Evolutionary conservation across 2,888 invertebrate species (phyloP).

Genomic region (Hyalella azteca): DNA sequence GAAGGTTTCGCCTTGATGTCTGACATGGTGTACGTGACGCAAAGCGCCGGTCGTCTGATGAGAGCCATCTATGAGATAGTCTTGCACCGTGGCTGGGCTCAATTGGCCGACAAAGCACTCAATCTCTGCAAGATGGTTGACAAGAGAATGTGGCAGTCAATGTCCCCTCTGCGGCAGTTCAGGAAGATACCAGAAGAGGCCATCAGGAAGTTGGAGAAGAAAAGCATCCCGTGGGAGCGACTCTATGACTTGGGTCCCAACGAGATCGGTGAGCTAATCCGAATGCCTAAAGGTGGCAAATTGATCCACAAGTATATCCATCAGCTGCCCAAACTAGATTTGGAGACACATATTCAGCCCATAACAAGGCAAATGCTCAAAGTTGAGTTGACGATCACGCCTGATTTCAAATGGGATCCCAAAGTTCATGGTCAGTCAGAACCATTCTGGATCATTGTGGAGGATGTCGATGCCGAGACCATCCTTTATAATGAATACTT

Average conservation of each 20-base stretch:
- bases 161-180: slow-evolving; percentile 97
- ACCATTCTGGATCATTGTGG: slow-evolving; percentile 72
- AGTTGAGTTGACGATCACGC: slow-evolving; percentile 93
- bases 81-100: slow-evolving; percentile 90
- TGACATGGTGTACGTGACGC: slow-evolving; percentile 99
- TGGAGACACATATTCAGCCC: slow-evolving; percentile 97
- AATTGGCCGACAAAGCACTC: slow-evolving; percentile 92
- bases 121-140: slow-evolving; percentile 99
- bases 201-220: slow-evolving; percentile 97
- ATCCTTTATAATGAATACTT: slow-evolving; percentile 95
- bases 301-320: slow-evolving; percentile 95
- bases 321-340: slow-evolving; percentile 94
- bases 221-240: slow-evolving; percentile 90
- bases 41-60: slow-evolving; percentile 92
- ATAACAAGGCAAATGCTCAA: slow-evolving; percentile 71
- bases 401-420: slow-evolving; percentile 99
- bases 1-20: slow-evolving; percentile 99
- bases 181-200: slow-evolving; percentile 97
- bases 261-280: slow-evolving; percentile 93
- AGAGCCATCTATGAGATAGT: slow-evolving; percentile 98
- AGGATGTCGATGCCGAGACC: slow-evolving; percentile 70
- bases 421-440: slow-evolving; percentile 77
- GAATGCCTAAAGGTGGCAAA: slow-evolving; percentile 91
- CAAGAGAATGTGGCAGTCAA: slow-evolving; percentile 98
- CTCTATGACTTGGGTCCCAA: slow-evolving; percentile 95